phyloP scores from a whole-genome alignment of 1,140 invertebrate genomes.

The Polypedilum vanderplanki region DNA sequence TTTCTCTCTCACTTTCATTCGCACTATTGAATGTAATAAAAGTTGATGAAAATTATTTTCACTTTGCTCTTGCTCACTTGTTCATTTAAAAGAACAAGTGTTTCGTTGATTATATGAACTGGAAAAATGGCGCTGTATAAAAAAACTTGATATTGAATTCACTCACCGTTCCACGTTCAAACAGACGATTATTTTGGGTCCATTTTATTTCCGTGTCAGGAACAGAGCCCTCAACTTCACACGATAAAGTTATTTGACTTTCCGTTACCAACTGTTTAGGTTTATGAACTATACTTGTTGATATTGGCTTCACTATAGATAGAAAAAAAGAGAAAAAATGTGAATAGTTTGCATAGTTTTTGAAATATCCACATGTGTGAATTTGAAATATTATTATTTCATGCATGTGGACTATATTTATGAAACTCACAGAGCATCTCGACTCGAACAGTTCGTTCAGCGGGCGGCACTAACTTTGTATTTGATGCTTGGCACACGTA shows the following conservation, averaged over 20 bases:
- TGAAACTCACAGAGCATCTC: conserved; percentile 68
- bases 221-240: conserved; percentile 73
- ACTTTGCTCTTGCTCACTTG: too few species aligned
- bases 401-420: background rate
- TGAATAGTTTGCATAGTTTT: conserved; percentile 30
- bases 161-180: conserved; percentile 63
- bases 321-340: conserved; percentile 41
- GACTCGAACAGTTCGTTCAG: conserved; percentile 67
- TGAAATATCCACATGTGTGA: conserved; percentile 29
- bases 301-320: conserved; percentile 63
- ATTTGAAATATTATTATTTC: conserved; percentile 33
- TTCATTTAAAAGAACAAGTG: too few species aligned
- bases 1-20: too few species aligned
- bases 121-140: too few species aligned
- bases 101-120: too few species aligned
- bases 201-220: conserved; percentile 74
- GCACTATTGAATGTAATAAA: too few species aligned
- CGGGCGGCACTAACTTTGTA: conserved; percentile 72
- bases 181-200: conserved; percentile 68
- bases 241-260: conserved; percentile 65
- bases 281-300: conserved; percentile 66
- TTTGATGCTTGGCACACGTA: conserved; percentile 81
- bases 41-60: too few species aligned
- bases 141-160: conserved; percentile 17
- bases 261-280: conserved; percentile 68